phyloP scores from a whole-genome alignment of 2,113 vertebrate species.

The Callopanchax toddi region DNA sequence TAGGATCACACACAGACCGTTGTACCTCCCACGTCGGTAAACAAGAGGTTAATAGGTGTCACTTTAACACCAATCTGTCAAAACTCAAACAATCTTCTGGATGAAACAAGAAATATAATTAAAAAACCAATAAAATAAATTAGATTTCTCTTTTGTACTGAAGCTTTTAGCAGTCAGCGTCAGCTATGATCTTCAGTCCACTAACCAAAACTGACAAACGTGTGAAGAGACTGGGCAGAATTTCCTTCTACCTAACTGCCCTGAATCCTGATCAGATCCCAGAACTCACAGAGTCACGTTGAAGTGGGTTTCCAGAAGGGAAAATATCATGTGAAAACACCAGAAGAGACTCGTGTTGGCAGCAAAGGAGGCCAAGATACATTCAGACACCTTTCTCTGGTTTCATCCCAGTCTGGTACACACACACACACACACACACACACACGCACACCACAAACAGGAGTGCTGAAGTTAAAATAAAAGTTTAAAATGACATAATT shows the following conservation, averaged over 20 bases:
- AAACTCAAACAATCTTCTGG: not conserved
- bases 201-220: slow-evolving; percentile 1
- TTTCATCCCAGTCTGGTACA: slow-evolving; percentile 20
- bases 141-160: not conserved
- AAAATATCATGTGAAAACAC: slow-evolving; percentile 68
- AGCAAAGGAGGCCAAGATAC: slow-evolving; percentile 34
- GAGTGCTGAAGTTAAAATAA: slow-evolving; percentile 18
- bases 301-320: slow-evolving; percentile 32
- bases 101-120: too few relatives aligned
- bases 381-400: slow-evolving; percentile 25
- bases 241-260: slow-evolving; percentile 10
- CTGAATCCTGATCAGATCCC: slow-evolving; percentile 19
- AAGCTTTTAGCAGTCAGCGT: not conserved
- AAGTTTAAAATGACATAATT: slow-evolving; percentile 17
- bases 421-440: slow-evolving; percentile 1
- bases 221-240: not conserved
- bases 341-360: slow-evolving; percentile 39
- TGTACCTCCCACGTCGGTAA: not conserved
- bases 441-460: not conserved
- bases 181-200: slow-evolving; percentile 4
- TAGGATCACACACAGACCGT: too few relatives aligned
- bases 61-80: not conserved
- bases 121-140: not conserved
- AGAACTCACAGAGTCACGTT: slow-evolving; percentile 32
- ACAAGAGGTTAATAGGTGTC: not conserved